Evolutionary conservation across 1,140 invertebrate genomes (phyloP).

Genomic region (Drosophila pseudoananassae): DNA sequence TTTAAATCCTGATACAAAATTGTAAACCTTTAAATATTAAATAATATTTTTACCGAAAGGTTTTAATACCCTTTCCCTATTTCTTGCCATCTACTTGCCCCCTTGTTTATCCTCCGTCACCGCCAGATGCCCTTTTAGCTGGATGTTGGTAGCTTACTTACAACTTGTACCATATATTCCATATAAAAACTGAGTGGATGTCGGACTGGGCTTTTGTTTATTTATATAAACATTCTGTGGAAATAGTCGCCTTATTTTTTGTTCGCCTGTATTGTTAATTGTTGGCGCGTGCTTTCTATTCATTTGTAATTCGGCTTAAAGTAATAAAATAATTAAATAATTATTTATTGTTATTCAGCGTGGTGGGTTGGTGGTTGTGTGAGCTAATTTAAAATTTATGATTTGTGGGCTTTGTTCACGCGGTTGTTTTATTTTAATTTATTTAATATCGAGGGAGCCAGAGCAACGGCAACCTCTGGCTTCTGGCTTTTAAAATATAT

Average conservation of each 20-base stretch:
- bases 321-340: conserved; percentile 80
- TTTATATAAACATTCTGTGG: conserved; percentile 18
- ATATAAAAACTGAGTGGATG: conserved; percentile 35
- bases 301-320: conserved; percentile 73
- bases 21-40: too few species aligned
- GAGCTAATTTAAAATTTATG: conserved; percentile 59
- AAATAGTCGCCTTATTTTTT: conserved; percentile 30
- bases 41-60: too few species aligned
- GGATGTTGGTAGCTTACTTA: conserved; percentile 22
- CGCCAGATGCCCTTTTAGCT: conserved; percentile 30
- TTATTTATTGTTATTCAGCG: conserved; percentile 58
- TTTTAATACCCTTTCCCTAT: not conserved
- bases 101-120: conserved; percentile 9
- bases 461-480: not conserved
- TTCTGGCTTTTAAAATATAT: conserved; percentile 10
- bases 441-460: not conserved
- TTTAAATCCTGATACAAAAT: too few species aligned
- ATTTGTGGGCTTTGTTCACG: conserved; percentile 55
- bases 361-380: not conserved
- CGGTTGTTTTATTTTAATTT: not conserved
- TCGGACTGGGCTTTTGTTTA: conserved; percentile 29
- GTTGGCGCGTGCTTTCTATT: conserved; percentile 60
- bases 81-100: not conserved
- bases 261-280: conserved; percentile 62
- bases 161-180: not conserved